These are phyloP conservation scores for Mycetomoellerius zeteki DNA, from an alignment of 1,140 invertebrate genomes.

Conservation along the genomic window DNA sequence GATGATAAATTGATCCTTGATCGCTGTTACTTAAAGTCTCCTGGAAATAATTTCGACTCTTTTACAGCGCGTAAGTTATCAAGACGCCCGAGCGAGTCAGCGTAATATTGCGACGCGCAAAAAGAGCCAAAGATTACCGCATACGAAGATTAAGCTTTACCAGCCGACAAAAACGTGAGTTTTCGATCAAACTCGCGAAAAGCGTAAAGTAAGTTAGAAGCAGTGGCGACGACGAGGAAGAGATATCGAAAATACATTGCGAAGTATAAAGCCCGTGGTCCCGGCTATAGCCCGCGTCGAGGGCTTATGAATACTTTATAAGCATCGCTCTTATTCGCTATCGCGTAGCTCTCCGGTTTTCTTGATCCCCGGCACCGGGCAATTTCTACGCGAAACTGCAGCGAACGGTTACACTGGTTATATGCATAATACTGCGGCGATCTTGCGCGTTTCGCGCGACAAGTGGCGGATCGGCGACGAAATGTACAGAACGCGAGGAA, in stretches of 20 bases:
- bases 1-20: slow-evolving; percentile 19
- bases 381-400: slow-evolving; percentile 52
- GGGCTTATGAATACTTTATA: slow-evolving; percentile 65
- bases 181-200: slow-evolving; percentile 60
- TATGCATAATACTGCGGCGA: slow-evolving; percentile 45
- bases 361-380: slow-evolving; percentile 36
- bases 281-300: slow-evolving; percentile 8
- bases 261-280: slow-evolving; percentile 51
- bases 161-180: slow-evolving; percentile 47
- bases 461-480: slow-evolving; percentile 1
- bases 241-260: slow-evolving; percentile 64
- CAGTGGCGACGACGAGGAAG: slow-evolving; percentile 4
- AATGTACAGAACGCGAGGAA: slow-evolving; percentile 37
- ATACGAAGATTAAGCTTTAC: slow-evolving; percentile 42
- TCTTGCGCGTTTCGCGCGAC: slow-evolving; percentile 27
- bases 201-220: slow-evolving; percentile 45
- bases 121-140: slow-evolving; percentile 38
- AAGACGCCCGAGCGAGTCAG: background rate
- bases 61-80: slow-evolving; percentile 33
- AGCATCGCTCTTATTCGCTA: slow-evolving; percentile 61
- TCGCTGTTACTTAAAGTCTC: background rate
- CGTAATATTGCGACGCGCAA: background rate
- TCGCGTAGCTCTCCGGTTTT: slow-evolving; percentile 25
- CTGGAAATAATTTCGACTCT: slow-evolving; percentile 21
- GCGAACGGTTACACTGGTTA: slow-evolving; percentile 31